These are phyloP conservation scores for Wiebesia pumilae DNA, from an alignment of 1,140 invertebrate species.

Conservation along the genomic window DNA sequence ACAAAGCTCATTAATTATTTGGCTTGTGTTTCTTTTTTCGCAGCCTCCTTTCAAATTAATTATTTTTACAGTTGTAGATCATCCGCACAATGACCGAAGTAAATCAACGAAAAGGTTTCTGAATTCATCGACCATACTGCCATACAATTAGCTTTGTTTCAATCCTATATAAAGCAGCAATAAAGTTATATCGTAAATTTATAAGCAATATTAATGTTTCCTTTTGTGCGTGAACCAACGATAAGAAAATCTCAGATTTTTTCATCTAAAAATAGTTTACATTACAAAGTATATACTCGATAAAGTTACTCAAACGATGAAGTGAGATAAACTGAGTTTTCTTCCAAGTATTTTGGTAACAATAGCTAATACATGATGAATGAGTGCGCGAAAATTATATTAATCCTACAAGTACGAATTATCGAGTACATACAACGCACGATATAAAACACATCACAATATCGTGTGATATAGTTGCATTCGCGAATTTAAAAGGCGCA, in stretches of 20 bases:
- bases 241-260: not conserved
- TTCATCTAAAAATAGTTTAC: not conserved
- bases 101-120: not conserved
- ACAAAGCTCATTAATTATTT: constrained; percentile 41
- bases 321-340: not conserved
- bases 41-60: constrained; percentile 1
- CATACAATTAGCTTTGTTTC: not conserved
- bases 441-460: constrained; percentile 18
- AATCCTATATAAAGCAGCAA: not conserved
- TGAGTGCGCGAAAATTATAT: constrained; percentile 38
- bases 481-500: constrained; percentile 23
- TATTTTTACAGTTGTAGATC: constrained; percentile 40
- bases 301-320: not conserved
- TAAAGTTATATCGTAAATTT: not conserved
- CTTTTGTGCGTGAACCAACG: not conserved
- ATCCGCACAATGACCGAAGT: not conserved
- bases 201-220: not conserved
- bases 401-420: not conserved
- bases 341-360: not conserved
- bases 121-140: not conserved
- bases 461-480: not conserved
- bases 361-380: constrained; percentile 45
- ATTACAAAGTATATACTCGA: not conserved
- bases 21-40: not conserved
- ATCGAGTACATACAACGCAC: not conserved